These are phyloP conservation scores for Chionis minor DNA, from an alignment of 2,113 vertebrate species.

Conservation along the genomic window DNA sequence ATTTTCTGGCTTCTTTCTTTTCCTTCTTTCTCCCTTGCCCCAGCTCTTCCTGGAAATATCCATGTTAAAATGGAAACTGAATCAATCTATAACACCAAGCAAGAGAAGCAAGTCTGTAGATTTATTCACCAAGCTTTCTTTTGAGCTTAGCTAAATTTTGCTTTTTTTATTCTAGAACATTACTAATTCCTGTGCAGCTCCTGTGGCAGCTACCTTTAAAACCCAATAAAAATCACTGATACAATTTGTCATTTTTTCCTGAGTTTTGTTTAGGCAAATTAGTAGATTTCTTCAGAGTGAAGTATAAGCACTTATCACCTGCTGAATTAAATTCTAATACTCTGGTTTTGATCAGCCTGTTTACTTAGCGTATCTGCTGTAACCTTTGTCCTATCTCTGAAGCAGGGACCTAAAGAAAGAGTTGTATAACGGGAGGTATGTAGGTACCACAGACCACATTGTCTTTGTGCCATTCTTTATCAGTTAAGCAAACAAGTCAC, in stretches of 20 bases:
- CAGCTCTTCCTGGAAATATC: neutral
- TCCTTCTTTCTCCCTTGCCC: neutral
- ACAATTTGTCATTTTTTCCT: neutral
- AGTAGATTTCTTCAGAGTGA: neutral
- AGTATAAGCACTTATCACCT: neutral
- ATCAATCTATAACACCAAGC: neutral
- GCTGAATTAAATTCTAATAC: neutral
- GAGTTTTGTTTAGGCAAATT: neutral
- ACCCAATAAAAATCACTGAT: neutral
- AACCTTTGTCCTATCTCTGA: neutral
- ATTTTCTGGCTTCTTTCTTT: neutral
- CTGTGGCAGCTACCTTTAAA: neutral
- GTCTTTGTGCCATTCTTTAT: neutral
- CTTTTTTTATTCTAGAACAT: neutral
- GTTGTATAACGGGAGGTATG: neutral
- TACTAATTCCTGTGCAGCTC: neutral
- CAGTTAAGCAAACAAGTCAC: neutral
- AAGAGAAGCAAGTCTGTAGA: neutral
- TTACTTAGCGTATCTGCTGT: neutral
- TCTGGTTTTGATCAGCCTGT: neutral
- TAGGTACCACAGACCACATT: neutral
- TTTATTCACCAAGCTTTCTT: neutral
- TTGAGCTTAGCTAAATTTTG: neutral
- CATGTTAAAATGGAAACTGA: neutral
- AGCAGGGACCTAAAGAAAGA: neutral